phyloP scores from a whole-genome alignment of 2,797 vertebrate genomes.

The Nasua narica region DNA sequence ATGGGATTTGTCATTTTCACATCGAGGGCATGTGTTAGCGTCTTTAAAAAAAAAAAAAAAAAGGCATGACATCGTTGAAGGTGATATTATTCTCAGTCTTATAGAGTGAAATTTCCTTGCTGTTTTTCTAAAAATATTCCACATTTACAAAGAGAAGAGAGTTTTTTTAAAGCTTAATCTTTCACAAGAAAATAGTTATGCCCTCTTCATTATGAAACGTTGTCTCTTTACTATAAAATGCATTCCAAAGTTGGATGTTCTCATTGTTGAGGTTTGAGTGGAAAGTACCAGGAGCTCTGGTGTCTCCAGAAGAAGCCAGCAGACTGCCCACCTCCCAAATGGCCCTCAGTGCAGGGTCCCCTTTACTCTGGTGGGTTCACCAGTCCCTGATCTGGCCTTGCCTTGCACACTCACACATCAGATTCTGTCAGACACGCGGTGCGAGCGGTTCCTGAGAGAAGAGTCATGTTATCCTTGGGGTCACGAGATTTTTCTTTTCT shows the following conservation, averaged over 20 bases:
- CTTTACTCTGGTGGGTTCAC: not conserved
- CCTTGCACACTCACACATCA: not conserved
- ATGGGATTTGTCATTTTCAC: slow-evolving; percentile 71
- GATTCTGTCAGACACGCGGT: not conserved
- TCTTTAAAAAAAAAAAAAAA: not conserved
- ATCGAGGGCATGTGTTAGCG: slow-evolving; percentile 47
- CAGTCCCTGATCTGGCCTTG: not conserved
- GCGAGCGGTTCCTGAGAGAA: not conserved
- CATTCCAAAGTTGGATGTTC: not conserved
- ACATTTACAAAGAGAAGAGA: not conserved
- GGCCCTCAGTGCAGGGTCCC: accelerated
- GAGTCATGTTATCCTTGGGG: not conserved
- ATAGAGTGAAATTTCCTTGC: slow-evolving; percentile 1
- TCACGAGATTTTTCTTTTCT: not conserved
- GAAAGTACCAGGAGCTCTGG: not conserved
- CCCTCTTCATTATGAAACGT: not conserved
- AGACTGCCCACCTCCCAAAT: not conserved
- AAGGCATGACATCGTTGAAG: slow-evolving; percentile 33
- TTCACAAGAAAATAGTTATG: not conserved
- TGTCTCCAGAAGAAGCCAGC: not conserved
- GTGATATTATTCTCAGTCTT: slow-evolving; percentile 56
- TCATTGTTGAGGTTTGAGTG: not conserved
- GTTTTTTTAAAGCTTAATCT: not conserved
- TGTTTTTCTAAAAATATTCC: slow-evolving; percentile 36
- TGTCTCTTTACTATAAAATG: not conserved